phyloP scores from a whole-genome alignment of 2,888 invertebrate species.

The Torymus tubicola region DNA sequence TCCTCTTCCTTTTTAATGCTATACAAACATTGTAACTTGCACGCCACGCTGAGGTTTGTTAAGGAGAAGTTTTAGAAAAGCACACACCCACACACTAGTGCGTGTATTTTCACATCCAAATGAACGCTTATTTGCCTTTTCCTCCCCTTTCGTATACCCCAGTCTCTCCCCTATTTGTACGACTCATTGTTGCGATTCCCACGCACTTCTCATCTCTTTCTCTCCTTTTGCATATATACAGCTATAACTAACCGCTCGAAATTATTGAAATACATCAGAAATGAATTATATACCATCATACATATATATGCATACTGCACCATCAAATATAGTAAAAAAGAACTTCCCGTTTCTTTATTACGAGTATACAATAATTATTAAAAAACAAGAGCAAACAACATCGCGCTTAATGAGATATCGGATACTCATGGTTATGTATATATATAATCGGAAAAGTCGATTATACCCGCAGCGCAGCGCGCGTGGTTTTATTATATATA shows the following conservation, averaged over 20 bases:
- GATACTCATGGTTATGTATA: too few relatives aligned
- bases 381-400: too few relatives aligned
- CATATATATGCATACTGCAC: neutral
- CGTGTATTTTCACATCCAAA: slow-evolving; percentile 40
- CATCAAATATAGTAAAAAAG: too few relatives aligned
- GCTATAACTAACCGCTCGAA: neutral
- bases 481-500: too few relatives aligned
- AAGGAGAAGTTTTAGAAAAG: slow-evolving; percentile 48
- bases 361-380: too few relatives aligned
- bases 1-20: slow-evolving; percentile 42
- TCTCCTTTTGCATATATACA: neutral
- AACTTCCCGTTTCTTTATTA: too few relatives aligned
- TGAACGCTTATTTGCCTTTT: slow-evolving; percentile 36
- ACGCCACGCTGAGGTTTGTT: slow-evolving; percentile 8
- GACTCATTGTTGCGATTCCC: slow-evolving; percentile 34
- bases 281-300: neutral
- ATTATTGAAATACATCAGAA: slow-evolving; percentile 39
- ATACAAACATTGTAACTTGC: slow-evolving; percentile 30
- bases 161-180: neutral
- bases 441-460: too few relatives aligned
- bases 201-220: slow-evolving; percentile 10
- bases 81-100: neutral
- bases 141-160: neutral
- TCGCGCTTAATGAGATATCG: too few relatives aligned
- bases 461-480: too few relatives aligned